Evolutionary conservation across 2,113 vertebrate genomes (phyloP).

Genomic region (Physeter macrocephalus): DNA sequence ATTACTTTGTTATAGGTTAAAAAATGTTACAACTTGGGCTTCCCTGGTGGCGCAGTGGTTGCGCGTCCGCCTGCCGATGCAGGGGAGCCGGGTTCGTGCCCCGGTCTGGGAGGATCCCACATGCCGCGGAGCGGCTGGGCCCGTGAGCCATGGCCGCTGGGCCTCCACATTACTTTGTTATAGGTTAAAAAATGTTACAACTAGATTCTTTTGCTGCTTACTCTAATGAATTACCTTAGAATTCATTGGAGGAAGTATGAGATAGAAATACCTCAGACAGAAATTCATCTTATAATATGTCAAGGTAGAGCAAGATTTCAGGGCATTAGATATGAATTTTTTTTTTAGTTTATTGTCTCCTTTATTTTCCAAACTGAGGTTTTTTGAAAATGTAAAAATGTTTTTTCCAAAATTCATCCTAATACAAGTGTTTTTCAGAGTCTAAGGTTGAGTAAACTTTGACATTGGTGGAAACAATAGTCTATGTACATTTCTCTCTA

Average conservation of each 20-base stretch:
- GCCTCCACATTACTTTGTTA: not conserved
- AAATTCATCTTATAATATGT: not conserved
- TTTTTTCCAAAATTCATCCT: not conserved
- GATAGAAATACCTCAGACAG: not conserved
- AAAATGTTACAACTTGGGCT: slow-evolving; percentile 22
- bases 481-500: not conserved
- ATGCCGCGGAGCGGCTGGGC: too few relatives aligned
- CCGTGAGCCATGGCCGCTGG: too few relatives aligned
- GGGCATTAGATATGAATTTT: not conserved
- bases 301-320: not conserved
- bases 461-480: not conserved
- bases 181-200: slow-evolving; percentile 22
- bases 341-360: slow-evolving; percentile 12
- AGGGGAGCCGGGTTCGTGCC: too few relatives aligned
- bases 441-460: not conserved
- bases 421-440: not conserved
- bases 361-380: slow-evolving; percentile 10
- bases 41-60: too few relatives aligned
- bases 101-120: too few relatives aligned
- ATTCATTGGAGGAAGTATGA: not conserved
- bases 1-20: not conserved
- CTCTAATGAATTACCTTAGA: not conserved
- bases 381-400: not conserved
- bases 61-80: too few relatives aligned
- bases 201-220: not conserved